Conservation (phyloP, 2,888 invertebrate genomes). For the Biston stratarius region DNA sequence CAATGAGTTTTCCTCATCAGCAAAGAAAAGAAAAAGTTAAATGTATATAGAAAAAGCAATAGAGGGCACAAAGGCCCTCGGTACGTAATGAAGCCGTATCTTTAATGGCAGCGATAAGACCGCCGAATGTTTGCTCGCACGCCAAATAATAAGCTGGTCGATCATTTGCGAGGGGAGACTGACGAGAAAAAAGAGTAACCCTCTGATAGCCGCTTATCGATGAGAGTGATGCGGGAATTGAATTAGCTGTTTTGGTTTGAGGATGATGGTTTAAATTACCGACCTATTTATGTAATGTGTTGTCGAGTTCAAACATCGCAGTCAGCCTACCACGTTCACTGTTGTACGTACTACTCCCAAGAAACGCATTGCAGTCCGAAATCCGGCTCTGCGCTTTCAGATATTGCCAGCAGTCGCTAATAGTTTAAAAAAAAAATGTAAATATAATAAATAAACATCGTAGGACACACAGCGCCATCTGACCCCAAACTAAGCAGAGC, state of each 20-base stretch:
- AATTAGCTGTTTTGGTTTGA: slow-evolving; percentile 30
- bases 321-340: no score
- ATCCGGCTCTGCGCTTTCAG: no score
- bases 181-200: slow-evolving; percentile 63
- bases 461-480: no score
- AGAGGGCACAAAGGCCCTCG: slow-evolving; percentile 55
- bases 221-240: slow-evolving; percentile 36
- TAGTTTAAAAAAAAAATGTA: no score
- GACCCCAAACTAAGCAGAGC: no score
- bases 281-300: background rate
- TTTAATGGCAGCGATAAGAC: slow-evolving; percentile 84
- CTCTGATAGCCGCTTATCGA: slow-evolving; percentile 42
- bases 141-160: slow-evolving; percentile 84
- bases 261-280: background rate
- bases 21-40: slow-evolving; percentile 22
- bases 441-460: no score
- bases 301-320: background rate
- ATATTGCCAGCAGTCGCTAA: no score
- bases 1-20: slow-evolving; percentile 56
- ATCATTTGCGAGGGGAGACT: slow-evolving; percentile 80
- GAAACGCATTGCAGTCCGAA: no score
- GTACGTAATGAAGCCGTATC: slow-evolving; percentile 83
- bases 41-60: slow-evolving; percentile 28
- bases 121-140: slow-evolving; percentile 85
- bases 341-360: no score